phyloP scores from a whole-genome alignment of 2,113 vertebrate genomes.

The Melospiza melodia region DNA sequence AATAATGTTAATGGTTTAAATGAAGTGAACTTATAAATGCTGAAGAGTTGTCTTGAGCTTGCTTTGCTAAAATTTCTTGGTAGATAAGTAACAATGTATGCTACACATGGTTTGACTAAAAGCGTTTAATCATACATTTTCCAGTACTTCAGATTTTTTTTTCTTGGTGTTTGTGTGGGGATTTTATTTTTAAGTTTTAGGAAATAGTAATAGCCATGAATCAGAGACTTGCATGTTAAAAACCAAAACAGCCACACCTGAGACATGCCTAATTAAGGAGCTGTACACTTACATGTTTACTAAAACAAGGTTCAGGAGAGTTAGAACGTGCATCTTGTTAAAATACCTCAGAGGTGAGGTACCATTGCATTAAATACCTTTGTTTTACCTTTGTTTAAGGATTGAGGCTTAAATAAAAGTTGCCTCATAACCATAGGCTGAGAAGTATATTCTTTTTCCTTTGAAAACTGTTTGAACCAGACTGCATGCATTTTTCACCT shows the following conservation, averaged over 20 bases:
- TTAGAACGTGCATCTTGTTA: background rate
- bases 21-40: background rate
- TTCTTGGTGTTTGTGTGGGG: background rate
- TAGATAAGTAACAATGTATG: background rate
- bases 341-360: background rate
- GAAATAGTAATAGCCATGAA: background rate
- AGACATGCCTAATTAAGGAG: background rate
- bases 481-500: background rate
- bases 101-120: background rate
- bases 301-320: background rate
- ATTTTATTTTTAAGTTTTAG: background rate
- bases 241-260: background rate
- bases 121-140: background rate
- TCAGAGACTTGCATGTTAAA: background rate
- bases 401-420: background rate
- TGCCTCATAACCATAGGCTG: background rate
- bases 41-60: background rate
- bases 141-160: background rate
- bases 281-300: background rate
- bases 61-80: background rate
- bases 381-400: background rate
- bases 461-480: background rate
- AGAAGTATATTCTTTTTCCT: background rate
- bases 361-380: background rate
- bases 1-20: background rate